Base-by-base conservation (phyloP, 2,797 vertebrate genomes). In the Euphonia xanthogaster region DNA sequence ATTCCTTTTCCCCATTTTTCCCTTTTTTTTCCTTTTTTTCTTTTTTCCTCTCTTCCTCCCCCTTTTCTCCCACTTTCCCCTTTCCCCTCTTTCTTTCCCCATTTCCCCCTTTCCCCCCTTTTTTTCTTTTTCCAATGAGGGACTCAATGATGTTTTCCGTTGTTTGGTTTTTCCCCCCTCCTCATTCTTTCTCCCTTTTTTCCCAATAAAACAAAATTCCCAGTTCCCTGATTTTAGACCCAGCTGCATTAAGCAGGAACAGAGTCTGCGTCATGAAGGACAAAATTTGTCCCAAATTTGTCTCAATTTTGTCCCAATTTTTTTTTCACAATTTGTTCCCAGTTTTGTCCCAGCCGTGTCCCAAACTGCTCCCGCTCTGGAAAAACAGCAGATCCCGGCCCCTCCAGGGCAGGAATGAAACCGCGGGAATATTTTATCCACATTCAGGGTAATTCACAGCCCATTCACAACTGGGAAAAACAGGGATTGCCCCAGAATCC, bases 61-160 rank as follows among this genome's bases (percentile, higher is more conserved):
- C 22, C 6, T 57, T 35, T 25, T 1, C 7, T 11, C n/a, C 10
- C 14, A 12, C n/a, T 25, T 57, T 57, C 12, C 15, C 15, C 9
- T 18, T 45, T 10, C 54, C 3, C 3, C 2, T 4, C 35, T 57
- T 16, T 24, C 33, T 44, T 17, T 45, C 22, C 5, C 44, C 42
- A 44, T 44, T 50, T 50, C 9, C 27, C 50, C 50, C 7, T 18
- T 51, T 51, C 10, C 16, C 10, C 10, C 27, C 16, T 17, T 19
- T 51, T 7, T 51, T 17, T 5, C 11, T 12, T 40, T 48, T 35
- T 35, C 17, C 12, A 48, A 3, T 1, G 3, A 17, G 11, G 3
- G 0, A 14, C 5, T 33, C 18, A 9, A 1, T 14, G 22, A 37
- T 1, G 1, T 12, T 12, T 5, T 7, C 4, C 31, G 7, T 24